Base-by-base conservation (phyloP, 2,888 invertebrate genomes). In the Trissolcus japonicus region DNA sequence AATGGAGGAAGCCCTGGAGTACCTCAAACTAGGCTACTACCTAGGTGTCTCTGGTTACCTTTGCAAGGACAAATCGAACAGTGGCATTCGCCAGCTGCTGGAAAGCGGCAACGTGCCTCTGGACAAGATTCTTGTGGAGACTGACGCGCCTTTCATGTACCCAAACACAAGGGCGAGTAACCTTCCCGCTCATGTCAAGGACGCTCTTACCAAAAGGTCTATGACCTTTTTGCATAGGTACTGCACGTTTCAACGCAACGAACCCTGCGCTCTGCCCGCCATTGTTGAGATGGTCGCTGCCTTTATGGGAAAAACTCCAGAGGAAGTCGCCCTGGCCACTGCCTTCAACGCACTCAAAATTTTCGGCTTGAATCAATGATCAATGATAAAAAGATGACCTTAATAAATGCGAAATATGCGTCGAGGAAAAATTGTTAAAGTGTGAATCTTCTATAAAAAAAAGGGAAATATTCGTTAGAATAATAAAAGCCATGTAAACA, bases 91-190 rank as follows among this genome's bases (percentile, higher is more conserved):
- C 63, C 93, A 95, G 86, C 90, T 97, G 77, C 88, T 98, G 43
- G 94, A 95, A 41, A 94, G 95, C 84, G 94, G 95, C 65, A 91
- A 93, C 62, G 91, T 97, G 83, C 96, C 97, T 0, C 86, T 98
- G 80, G 96, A 98, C 83, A 92, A 94, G 86, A 89, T 98, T 82
- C 89, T 98, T 71, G 94, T 98, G 4, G 97, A 98, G 90, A 97
- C 97, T 0, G 98, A 98, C 90, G 95, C 97, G 0, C 98, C 98
- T 1, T 98, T 97, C 87, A 97, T 98, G 97, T 98, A 96, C 89
- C 97, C 98, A 2, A 96, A 98, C 89, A 96, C 96, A 78, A 92
- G 97, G 86, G 97, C 97, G 77, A 96, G 97, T 35, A 98, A 98
- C 89, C 90, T 98, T 85, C 96, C 97, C 53, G 90, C 93, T 83